Base-by-base conservation (phyloP, 2,113 vertebrate genomes). In the Menidia beryllina region DNA sequence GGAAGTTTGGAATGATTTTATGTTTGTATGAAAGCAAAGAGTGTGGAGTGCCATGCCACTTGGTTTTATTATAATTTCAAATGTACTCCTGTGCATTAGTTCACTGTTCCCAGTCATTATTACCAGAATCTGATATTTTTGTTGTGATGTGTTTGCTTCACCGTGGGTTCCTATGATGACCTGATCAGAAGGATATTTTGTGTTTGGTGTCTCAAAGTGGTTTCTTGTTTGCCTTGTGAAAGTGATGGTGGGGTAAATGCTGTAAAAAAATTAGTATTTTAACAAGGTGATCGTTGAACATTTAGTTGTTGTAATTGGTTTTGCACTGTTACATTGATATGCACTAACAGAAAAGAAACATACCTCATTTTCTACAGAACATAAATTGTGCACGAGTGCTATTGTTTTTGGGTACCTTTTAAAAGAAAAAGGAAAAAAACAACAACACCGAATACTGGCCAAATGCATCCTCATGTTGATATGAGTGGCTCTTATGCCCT, bases 321-420 rank as follows among this genome's bases (percentile, higher is more conserved):
- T 90, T 93, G 91, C 91, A 91, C 91, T 91, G 89, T 91, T 88
- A 91, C 86, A 89, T 82, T 85, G 75, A 93, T 91, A 91, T 92
- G 91, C 92, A 93, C 90, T 83, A 91, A 91, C 69, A 75, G 58
- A 75, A 85, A 82, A 86, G 88, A 89, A 86, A 91, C 86, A 93
- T 93, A 94, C 92, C 93, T 94, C 91, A 91, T 94, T 93, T 93
- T 93, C 85, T 94, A 93, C 81, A 69, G 72, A 90, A 81, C 76
- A 87, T 67, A 79, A 78, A 81, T 83, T 83, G 82, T 86, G 79
- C 82, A 72, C 63, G 75, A 81, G 77, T 83, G 82, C 78, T 81
- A 59, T 84, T 86, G 67, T 79, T 84, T 25, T 53, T 67, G 77
- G 86, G 78, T 87, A 84, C 74, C 51, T 85, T 84, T 72, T 38